Evolutionary conservation across 2,888 invertebrate species (phyloP).

Genomic region (Drosophila niveifrons): DNA sequence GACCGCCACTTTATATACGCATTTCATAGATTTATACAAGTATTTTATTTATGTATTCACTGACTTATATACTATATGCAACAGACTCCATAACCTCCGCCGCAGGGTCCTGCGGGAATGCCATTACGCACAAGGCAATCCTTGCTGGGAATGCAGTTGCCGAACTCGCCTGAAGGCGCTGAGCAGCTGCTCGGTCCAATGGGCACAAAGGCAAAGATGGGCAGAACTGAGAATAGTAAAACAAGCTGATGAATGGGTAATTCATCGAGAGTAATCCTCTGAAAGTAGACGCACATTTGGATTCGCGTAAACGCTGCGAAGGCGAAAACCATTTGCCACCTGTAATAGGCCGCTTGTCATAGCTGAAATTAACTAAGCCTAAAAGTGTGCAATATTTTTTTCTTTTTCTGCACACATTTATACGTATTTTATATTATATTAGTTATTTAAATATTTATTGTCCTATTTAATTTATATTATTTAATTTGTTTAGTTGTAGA

Average conservation of each 20-base stretch:
- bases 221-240: constrained; percentile 87
- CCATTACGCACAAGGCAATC: constrained; percentile 92
- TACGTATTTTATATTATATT: too few relatives aligned
- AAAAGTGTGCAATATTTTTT: too few relatives aligned
- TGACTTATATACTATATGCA: constrained; percentile 84
- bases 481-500: too few relatives aligned
- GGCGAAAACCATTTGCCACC: constrained; percentile 78
- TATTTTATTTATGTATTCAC: too few relatives aligned
- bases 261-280: neutral
- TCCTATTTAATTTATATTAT: too few relatives aligned
- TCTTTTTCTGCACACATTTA: too few relatives aligned
- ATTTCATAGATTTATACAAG: too few relatives aligned
- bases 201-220: constrained; percentile 92
- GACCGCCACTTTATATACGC: too few relatives aligned
- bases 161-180: constrained; percentile 92
- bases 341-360: too few relatives aligned
- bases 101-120: constrained; percentile 91
- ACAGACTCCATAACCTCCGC: constrained; percentile 86
- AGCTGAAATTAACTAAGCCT: too few relatives aligned
- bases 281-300: constrained; percentile 74
- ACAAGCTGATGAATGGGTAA: neutral
- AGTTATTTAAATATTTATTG: too few relatives aligned
- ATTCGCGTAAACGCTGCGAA: constrained; percentile 67
- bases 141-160: constrained; percentile 90
- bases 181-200: constrained; percentile 92